Conservation (phyloP, 2,797 vertebrate genomes). For the Galagoides demidoff region DNA sequence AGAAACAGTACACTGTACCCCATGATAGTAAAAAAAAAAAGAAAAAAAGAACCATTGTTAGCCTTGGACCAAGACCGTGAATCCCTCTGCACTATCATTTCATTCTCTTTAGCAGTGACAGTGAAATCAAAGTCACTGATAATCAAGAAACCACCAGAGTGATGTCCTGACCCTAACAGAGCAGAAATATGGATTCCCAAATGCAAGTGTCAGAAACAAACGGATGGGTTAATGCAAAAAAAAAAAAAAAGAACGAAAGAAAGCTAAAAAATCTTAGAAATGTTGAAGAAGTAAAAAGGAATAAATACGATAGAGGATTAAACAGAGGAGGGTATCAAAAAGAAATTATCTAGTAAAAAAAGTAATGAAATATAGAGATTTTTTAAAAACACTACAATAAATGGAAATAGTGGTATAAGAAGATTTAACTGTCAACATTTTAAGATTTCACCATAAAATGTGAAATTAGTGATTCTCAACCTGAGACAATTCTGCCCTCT, state of each 20-base stretch:
- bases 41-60: neutral
- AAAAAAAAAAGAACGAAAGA: no score
- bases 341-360: neutral
- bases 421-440: neutral
- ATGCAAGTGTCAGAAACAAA: neutral
- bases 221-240: neutral
- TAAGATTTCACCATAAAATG: no score
- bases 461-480: neutral
- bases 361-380: neutral
- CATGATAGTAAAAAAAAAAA: no score
- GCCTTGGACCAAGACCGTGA: neutral
- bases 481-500: no score
- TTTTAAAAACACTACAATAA: neutral
- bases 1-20: no score
- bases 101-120: neutral
- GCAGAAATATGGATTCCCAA: slow-evolving; percentile 28
- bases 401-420: neutral
- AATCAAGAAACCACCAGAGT: neutral
- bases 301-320: neutral
- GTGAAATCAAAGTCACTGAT: neutral
- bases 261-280: no score
- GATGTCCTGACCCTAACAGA: neutral
- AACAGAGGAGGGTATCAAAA: neutral
- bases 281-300: neutral
- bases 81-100: neutral